These are phyloP conservation scores for Balearica regulorum DNA, from an alignment of 2,797 vertebrate genomes.

Conservation along the genomic window DNA sequence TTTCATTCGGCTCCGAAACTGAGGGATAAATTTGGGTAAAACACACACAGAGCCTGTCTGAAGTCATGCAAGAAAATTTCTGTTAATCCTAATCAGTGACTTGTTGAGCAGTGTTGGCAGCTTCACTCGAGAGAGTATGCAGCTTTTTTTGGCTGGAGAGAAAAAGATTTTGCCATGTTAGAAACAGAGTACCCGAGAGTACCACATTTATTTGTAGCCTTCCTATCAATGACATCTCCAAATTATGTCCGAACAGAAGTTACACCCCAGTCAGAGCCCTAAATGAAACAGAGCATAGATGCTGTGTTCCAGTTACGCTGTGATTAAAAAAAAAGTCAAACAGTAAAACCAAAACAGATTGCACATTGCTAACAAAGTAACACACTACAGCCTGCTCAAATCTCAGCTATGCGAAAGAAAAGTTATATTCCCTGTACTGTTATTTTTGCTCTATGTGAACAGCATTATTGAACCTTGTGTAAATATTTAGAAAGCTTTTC, in stretches of 20 bases:
- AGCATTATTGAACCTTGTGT: neutral
- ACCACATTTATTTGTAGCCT: neutral
- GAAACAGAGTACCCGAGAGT: neutral
- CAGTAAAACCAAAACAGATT: neutral
- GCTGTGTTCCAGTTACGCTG: neutral
- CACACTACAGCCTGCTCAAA: neutral
- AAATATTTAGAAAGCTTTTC: neutral
- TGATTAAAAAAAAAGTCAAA: neutral
- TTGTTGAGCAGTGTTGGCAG: neutral
- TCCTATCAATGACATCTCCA: neutral
- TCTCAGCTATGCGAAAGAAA: neutral
- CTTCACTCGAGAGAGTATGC: neutral
- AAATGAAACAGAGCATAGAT: neutral
- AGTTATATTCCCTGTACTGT: neutral
- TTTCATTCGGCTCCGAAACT: neutral
- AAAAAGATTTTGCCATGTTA: neutral
- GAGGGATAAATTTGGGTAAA: neutral
- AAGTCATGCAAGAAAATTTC: neutral
- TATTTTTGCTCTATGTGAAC: neutral
- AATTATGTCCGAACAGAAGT: neutral
- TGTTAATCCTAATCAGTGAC: neutral
- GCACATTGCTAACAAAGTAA: neutral
- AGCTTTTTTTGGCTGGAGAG: neutral
- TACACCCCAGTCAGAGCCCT: neutral
- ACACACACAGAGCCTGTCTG: neutral